Evolutionary conservation across 2,888 invertebrate genomes (phyloP), one percentile per base, ranked within the genome.

Genomic region (Rutpela maculata): DNA sequence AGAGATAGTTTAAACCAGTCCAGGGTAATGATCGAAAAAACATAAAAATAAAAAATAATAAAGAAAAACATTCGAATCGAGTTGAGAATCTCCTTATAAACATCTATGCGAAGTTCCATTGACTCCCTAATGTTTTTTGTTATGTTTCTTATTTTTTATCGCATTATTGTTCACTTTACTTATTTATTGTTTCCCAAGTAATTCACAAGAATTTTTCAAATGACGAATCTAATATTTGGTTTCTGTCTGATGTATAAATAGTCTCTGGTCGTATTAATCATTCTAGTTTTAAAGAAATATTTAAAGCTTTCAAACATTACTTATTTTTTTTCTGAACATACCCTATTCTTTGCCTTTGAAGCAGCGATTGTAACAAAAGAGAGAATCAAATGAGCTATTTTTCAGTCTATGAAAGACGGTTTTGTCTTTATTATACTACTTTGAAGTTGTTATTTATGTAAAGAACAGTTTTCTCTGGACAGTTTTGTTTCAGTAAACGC

Each of bases 381-480:
- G 4, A 60, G 12, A 60, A 9, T 26, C 60, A 26, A 31, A 60
- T 31, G 15, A 60, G 60, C 60, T 26, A n/a, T 31, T 60, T 60
- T 59, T 60, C 22, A 26, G 15, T 31, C 4, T 9, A 22, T 59
- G 59, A 22, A 15, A 43, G 26, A 26, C 15, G 68, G 68, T 57
- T 69, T 55, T 67, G 67, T 38, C 17, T 43, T 65, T 65, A 65
- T 65, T 68, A 31, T 68, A 6, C 31, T 60, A 22, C 60, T 70
- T 60, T 70, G 70, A 60, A 31, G 56, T 57, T 26, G 17, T 11
- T 70, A 60, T 43, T 70, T 70, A 19, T 10, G 70, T 60, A 70
- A 70, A 70, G 60, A 70, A 60, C 19, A 60, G 60, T 69, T 68
- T 68, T 56, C 57, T 35, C 18, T n/a, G 19, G 35, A 19, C 70